Evolutionary conservation across 2,797 vertebrate genomes (phyloP), one percentile per base, ranked within the genome.

Genomic region (Scomberomorus guttatus): DNA sequence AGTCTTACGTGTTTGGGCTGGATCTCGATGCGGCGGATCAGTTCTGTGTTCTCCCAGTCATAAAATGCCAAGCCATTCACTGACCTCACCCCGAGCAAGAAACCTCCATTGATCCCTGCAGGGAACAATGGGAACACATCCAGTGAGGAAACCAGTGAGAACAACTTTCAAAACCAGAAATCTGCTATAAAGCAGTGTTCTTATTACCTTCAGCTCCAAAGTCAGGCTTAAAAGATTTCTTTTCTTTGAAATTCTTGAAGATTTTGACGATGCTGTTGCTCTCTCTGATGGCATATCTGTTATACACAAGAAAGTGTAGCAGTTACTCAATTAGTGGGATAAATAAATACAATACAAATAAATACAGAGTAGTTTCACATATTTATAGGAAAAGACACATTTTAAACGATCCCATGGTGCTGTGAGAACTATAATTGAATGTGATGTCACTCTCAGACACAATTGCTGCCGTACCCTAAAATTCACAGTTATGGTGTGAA

Each of bases 231-330:
- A 99, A 99, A 0, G 97, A 97, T 81, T 99, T 99, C 93, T 99
- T 99, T 92, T 99, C 98, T 90, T 99, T 99, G 91, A 99, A 99
- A 71, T 99, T 99, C 93, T 99, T 99, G 93, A 99, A 99, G 91
- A 99, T 97, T 93, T 99, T 99, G 59, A 99, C 98, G 34, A 98
- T 89, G 34, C 98, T 99, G 95, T 93, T 99, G 94, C 97, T 99
- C 85, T 99, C 98, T 82, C 98, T 95, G 84, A 99, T 99, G 17
- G 98, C 97, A 6, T 99, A 99, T 69, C 98, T 99, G 83, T 62
- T 69, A 0, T 39, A 48, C 32, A 37, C 46, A 62, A 77, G 57
- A 51, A 4, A 46, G 2, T 1, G 11, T 5, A 13, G 13, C 11
- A 14, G 42, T 79, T 42, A 42, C 4, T 42, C 13, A 42, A 42